Base-by-base conservation (phyloP, 2,113 vertebrate species). In the Sus scrofa region DNA sequence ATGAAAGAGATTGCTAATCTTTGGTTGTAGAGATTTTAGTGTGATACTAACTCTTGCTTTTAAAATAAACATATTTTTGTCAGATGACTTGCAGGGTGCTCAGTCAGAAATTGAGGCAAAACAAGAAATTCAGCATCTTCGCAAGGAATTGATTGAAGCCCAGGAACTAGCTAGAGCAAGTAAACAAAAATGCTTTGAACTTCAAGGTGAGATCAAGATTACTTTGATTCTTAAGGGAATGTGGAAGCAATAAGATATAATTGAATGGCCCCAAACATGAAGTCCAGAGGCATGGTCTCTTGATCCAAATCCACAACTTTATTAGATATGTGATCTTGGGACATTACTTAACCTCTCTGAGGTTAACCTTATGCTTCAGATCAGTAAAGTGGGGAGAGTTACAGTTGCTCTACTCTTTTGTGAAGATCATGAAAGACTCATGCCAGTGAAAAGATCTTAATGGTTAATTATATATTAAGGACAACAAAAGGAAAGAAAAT, bases 131-230 rank as follows among this genome's bases (percentile, higher is more conserved):
- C 99, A 99, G 95, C 99, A 99, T 44, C 98, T 99, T 97, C 99
- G 99, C 98, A 99, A 99, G 97, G 99, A 99, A 95, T 99, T 99
- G 96, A 98, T 99, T 93, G 99, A 99, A 98, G 99, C 99, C 96
- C 99, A 99, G 98, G 99, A 99, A 87, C 98, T 99, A 98, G 99
- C 99, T 99, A 99, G 99, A 98, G 98, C 99, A 73, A 99, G 99
- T 98, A 99, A 99, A 98, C 99, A 99, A 98, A 99, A 99, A 98
- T 99, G 99, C 99, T 99, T 99, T 97, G 99, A 99, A 98, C 99
- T 99, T 90, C 99, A 99, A 99, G 99, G 99, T 99, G 98, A 99
- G 96, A 98, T 82, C 71, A 97, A 97, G 95, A 97, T 97, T 92
- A 85, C 92, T 97, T 97, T 97, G 86, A 77, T 83, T 98, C 62